Base-by-base conservation (phyloP, 2,113 vertebrate species). In the Benitochromis conjunctus region DNA sequence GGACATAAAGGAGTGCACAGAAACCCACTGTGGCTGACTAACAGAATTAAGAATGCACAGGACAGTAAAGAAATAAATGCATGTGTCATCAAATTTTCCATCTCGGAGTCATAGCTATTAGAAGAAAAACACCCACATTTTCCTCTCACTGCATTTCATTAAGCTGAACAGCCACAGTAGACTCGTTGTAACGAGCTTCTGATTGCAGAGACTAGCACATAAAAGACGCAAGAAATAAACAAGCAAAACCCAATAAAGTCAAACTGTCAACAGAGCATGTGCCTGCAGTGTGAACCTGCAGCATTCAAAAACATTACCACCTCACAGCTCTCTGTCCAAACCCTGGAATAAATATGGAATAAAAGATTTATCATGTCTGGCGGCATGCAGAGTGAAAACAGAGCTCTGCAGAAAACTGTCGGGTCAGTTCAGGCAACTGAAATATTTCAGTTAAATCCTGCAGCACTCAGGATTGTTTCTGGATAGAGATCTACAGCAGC, bases 291-390 rank as follows among this genome's bases (percentile, higher is more conserved):
- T 80, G 78, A 85, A 64, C 21, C 16, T 24, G 55, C 21, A 31
- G 58, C 18, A 9, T 57, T 86, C 21, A 21, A 90, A 58, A 79
- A 54, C 53, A 86, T 31, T 54, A 69, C 83, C 36, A 66, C 19
- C 34, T 41, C 48, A 66, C 19, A 34, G 83, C 86, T 36, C 77
- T 62, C 54, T 80, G 69, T 58, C 77, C 85, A 92, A 82, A 88
- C 16, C 34, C 82, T 69, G 29, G 84, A 94, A 92, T 85, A 88
- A 93, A 94, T 82, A 82, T 54, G 80, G 89, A 91, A 93, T 93
- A 51, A 92, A 95, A 95, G 90, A 93, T 94, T 92, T 46, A 95
- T 92, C 18, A 14, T 46, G 80, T 91, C 87, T 90, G 86, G 89
- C 41, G 4, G 81, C 41, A 41, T 43, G 62, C 80, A 64, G 6